These are phyloP conservation scores for Drosophila cognata DNA, from an alignment of 2,888 invertebrate genomes.

Conservation along the genomic window DNA sequence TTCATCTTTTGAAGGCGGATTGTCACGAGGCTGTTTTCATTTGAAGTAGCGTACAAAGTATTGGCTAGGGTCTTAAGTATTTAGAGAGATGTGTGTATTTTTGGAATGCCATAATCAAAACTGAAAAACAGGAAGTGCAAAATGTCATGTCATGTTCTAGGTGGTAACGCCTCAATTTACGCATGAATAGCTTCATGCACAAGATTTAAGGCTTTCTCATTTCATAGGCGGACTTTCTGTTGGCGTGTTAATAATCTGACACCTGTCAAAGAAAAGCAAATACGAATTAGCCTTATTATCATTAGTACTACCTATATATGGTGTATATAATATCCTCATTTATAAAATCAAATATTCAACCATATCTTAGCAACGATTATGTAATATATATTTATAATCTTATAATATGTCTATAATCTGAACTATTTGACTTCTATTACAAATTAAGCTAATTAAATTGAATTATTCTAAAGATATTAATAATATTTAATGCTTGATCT, in stretches of 20 bases:
- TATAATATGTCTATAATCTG: neutral
- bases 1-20: neutral
- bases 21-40: neutral
- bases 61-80: neutral
- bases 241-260: conserved; percentile 2
- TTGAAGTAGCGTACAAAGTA: neutral
- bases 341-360: neutral
- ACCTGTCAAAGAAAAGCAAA: neutral
- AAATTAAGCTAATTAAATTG: too few relatives aligned
- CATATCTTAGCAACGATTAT: neutral
- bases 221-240: neutral
- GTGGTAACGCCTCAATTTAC: conserved; percentile 16
- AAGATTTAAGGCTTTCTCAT: conserved; percentile 5
- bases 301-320: neutral
- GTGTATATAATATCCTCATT: neutral
- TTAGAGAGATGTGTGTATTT: neutral
- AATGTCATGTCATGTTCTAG: conserved; percentile 6
- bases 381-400: neutral
- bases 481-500: neutral
- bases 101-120: neutral
- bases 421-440: too few relatives aligned
- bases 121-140: conserved; percentile 10
- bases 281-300: neutral
- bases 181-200: conserved; percentile 27
- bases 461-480: neutral